Conservation (phyloP, 2,888 invertebrate genomes). For the Sesamia inferens region DNA sequence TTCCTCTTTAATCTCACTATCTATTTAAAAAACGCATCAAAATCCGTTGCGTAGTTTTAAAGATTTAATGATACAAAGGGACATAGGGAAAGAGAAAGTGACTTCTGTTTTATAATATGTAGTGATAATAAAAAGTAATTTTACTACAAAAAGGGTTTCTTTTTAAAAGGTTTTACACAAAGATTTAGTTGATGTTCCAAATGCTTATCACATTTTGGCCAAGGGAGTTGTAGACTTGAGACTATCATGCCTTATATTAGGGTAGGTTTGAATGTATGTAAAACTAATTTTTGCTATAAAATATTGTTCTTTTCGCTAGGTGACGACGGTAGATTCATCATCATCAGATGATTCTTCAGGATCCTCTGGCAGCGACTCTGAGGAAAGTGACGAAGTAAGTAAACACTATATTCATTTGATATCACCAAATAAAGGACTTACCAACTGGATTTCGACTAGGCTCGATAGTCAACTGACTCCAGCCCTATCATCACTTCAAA, state of each 20-base stretch:
- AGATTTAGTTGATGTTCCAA: background rate
- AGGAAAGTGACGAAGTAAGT: constrained; percentile 85
- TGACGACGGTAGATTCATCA: constrained; percentile 88
- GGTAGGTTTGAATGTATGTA: background rate
- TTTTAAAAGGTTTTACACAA: background rate
- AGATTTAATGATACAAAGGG: too few relatives aligned
- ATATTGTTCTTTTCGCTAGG: constrained; percentile 64
- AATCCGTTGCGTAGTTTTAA: too few relatives aligned
- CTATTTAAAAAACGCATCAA: too few relatives aligned
- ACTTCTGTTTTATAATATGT: too few relatives aligned
- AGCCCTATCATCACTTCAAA: too few relatives aligned
- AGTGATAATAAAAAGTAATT: background rate
- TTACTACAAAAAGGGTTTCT: background rate
- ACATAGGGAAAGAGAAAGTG: too few relatives aligned
- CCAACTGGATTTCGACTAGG: too few relatives aligned
- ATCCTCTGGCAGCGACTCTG: constrained; percentile 84
- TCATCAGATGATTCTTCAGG: constrained; percentile 86
- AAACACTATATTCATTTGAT: constrained; percentile 2
- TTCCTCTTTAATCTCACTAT: too few relatives aligned
- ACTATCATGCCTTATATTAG: background rate
- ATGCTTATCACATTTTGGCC: background rate
- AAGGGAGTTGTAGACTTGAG: background rate
- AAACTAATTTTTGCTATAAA: background rate
- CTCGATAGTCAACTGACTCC: too few relatives aligned
- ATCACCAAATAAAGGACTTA: background rate